phyloP scores from a whole-genome alignment of 1,140 invertebrate genomes.

The Calephelis virginiensis region DNA sequence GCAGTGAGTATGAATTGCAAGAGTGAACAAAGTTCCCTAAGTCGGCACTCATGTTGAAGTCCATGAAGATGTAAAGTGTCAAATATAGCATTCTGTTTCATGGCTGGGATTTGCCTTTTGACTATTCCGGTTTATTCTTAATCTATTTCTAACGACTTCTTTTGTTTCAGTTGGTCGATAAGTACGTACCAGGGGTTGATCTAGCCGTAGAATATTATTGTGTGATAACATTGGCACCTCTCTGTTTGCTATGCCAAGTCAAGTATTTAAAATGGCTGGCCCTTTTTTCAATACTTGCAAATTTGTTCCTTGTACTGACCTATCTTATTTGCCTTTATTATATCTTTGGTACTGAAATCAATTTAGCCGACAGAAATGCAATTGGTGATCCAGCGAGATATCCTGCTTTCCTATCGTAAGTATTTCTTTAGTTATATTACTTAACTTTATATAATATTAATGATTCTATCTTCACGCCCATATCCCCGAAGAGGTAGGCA shows the following conservation, averaged over 20 bases:
- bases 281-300: constrained; percentile 86
- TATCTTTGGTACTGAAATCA: constrained; percentile 80
- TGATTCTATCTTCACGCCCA: no score
- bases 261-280: constrained; percentile 86
- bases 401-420: constrained; percentile 71
- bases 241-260: constrained; percentile 82
- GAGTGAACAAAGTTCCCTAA: no score
- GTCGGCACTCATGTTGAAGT: no score
- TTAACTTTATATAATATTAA: no score
- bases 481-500: no score
- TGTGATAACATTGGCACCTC: constrained; percentile 79
- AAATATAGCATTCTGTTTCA: no score
- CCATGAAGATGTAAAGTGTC: no score
- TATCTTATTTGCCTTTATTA: constrained; percentile 86
- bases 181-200: constrained; percentile 53
- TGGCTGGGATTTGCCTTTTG: no score
- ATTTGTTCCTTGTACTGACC: constrained; percentile 83
- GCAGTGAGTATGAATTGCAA: no score
- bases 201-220: constrained; percentile 79
- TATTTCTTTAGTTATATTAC: constrained; percentile 22
- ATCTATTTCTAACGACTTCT: neutral
- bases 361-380: constrained; percentile 71
- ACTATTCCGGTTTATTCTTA: no score
- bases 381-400: constrained; percentile 53
- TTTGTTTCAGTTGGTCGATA: constrained; percentile 73